These are phyloP conservation scores for Trachymyrmex septentrionalis DNA, from an alignment of 1,140 invertebrate species.

Conservation along the genomic window DNA sequence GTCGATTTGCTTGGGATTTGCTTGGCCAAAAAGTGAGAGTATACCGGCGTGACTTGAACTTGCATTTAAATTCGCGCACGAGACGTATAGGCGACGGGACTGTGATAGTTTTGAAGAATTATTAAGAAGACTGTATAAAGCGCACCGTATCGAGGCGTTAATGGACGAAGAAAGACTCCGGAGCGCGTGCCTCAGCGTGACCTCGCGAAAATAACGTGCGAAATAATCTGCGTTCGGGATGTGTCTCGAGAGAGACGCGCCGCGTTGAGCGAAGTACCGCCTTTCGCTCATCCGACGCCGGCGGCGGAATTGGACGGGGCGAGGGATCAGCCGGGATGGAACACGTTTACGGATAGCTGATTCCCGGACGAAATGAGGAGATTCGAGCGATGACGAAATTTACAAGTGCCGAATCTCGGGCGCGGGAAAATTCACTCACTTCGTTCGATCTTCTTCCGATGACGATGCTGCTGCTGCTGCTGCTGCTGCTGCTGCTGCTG, in stretches of 20 bases:
- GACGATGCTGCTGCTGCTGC: neutral
- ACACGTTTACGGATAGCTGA: slow-evolving; percentile 7
- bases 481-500: no score
- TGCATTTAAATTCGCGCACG: neutral
- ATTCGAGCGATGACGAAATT: slow-evolving; percentile 34
- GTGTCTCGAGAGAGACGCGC: neutral
- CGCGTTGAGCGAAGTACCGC: slow-evolving; percentile 21
- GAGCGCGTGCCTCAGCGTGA: neutral
- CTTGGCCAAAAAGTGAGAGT: neutral
- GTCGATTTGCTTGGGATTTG: slow-evolving; percentile 10
- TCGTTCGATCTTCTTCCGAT: slow-evolving; percentile 22
- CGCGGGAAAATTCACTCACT: slow-evolving; percentile 52
- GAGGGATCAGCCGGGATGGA: neutral
- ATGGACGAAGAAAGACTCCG: slow-evolving; percentile 12
- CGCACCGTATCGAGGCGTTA: slow-evolving; percentile 2
- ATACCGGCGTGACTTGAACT: neutral
- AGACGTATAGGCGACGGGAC: neutral
- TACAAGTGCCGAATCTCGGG: slow-evolving; percentile 24
- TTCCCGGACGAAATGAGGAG: neutral
- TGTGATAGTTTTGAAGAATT: slow-evolving; percentile 4
- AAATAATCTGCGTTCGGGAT: slow-evolving; percentile 12
- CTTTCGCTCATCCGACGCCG: slow-evolving; percentile 39
- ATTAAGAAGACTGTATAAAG: no score
- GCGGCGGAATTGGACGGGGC: no score
- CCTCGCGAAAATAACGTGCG: slow-evolving; percentile 49